Percentiles rank a stretch among this genome's conserved stretches.
phyloP scores from a whole-genome alignment of 2,797 vertebrate species.

The Columba guinea region DNA sequence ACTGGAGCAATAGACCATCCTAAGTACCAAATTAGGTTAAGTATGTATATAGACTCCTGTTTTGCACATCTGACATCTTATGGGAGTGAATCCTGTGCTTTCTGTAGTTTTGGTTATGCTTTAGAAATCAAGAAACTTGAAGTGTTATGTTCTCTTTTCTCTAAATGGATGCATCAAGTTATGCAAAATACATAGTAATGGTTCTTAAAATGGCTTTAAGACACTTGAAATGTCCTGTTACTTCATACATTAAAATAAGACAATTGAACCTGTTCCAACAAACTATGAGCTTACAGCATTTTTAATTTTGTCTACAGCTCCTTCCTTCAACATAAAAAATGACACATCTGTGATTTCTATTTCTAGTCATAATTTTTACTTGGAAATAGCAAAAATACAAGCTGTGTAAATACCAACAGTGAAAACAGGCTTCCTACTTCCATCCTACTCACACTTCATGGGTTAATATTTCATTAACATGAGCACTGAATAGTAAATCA shows the following conservation, averaged over 20 bases:
- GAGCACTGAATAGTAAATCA: background rate
- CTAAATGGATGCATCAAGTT: background rate
- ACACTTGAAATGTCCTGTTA: background rate
- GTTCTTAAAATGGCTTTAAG: background rate
- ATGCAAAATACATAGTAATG: background rate
- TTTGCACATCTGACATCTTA: background rate
- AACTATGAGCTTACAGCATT: background rate
- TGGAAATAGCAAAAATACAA: background rate
- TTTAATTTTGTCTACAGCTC: background rate
- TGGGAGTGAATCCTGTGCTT: background rate
- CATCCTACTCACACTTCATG: background rate
- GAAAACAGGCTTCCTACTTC: background rate
- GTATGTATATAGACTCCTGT: background rate
- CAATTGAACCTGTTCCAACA: background rate
- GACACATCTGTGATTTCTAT: background rate
- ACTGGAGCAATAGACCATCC: background rate
- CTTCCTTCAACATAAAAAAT: background rate
- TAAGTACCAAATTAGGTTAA: background rate
- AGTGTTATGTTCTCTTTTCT: background rate
- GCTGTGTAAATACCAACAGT: background rate
- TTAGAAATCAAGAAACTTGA: background rate
- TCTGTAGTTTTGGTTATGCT: background rate
- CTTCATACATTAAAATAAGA: background rate
- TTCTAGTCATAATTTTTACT: conserved; percentile 8
- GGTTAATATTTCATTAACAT: background rate